phyloP scores from a whole-genome alignment of 2,113 vertebrate genomes.

The Hystrix cristata region DNA sequence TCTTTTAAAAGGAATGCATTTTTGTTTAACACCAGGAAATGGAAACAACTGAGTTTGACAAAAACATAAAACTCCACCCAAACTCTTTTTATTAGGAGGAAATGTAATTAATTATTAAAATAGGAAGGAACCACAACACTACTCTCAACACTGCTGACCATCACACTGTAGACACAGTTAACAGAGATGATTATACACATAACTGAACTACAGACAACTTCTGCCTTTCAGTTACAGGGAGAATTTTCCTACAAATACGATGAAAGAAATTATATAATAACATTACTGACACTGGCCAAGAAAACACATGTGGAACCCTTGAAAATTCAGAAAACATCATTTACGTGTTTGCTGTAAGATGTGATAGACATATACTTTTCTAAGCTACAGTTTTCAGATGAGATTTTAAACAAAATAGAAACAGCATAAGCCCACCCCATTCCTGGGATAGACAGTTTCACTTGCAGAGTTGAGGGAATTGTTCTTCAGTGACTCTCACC shows the following conservation, averaged over 20 bases:
- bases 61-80: conserved; percentile 71
- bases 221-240: conserved; percentile 80
- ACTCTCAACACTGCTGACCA: conserved; percentile 82
- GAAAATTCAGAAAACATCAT: conserved; percentile 66
- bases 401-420: conserved; percentile 3
- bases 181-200: conserved; percentile 83
- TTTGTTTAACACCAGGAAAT: conserved; percentile 31
- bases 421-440: not conserved
- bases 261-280: conserved; percentile 73
- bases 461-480: not conserved
- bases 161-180: conserved; percentile 78
- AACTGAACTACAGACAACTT: conserved; percentile 81
- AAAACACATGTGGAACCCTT: conserved; percentile 73
- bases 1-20: conserved; percentile 6
- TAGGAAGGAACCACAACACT: conserved; percentile 80
- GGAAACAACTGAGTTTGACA: conserved; percentile 30
- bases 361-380: not conserved
- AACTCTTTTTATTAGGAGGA: conserved; percentile 79
- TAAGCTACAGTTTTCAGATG: conserved; percentile 16
- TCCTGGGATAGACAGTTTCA: not conserved
- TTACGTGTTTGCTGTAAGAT: not conserved
- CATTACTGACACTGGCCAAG: conserved; percentile 73
- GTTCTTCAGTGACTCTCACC: not conserved
- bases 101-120: conserved; percentile 84
- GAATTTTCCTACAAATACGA: conserved; percentile 78